Evolutionary conservation across 2,113 vertebrate genomes (phyloP), one percentile per base, ranked within the genome.

Genomic region (Haemorhous mexicanus): DNA sequence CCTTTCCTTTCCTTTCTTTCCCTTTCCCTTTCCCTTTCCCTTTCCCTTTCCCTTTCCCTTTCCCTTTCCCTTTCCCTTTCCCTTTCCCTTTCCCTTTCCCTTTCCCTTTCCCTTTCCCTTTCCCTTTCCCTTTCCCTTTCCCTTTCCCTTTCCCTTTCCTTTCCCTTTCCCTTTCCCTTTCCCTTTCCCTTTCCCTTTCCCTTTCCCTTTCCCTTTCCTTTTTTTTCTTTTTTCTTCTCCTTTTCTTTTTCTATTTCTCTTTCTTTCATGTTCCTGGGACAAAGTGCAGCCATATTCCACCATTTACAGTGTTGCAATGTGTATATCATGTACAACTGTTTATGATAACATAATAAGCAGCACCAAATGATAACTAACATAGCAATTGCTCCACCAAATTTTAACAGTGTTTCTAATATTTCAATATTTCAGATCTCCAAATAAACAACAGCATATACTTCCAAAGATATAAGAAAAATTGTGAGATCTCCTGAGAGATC

Each of bases 131-230:
- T 47, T 12, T n/a, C n/a, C 23, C 13, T 47, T 23, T 13, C 47
- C 13, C 23, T 23, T 23, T n/a, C n/a, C 46, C 13, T 49, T 24
- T 23, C 47, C 13, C 13, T 49, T 23, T 23, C 47, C 13, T 49
- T 23, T 23, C 47, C 13, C 24, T 23, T 23, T n/a, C n/a, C 47
- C 13, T 46, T 21, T 22, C 46, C 13, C 23, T 23, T 23, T n/a
- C n/a, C 47, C 13, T 47, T 13, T 18, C 28, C 13, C n/a, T n/a
- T 14, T n/a, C n/a, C 23, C 14, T 10, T 9, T 16, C 5, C 7
- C 10, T 9, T 11, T n/a, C n/a, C 1, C 3, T 33, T 33, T 28
- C 22, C 3, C 12, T 62, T 33, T 13, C 19, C 2, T 24, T 16
- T 8, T 20, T 30, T 23, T 7, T 7, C 10, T 5, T 39, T 9